Conservation (phyloP, 64 coral and sea anemone species). For the Cladopsammia gracilis region DNA sequence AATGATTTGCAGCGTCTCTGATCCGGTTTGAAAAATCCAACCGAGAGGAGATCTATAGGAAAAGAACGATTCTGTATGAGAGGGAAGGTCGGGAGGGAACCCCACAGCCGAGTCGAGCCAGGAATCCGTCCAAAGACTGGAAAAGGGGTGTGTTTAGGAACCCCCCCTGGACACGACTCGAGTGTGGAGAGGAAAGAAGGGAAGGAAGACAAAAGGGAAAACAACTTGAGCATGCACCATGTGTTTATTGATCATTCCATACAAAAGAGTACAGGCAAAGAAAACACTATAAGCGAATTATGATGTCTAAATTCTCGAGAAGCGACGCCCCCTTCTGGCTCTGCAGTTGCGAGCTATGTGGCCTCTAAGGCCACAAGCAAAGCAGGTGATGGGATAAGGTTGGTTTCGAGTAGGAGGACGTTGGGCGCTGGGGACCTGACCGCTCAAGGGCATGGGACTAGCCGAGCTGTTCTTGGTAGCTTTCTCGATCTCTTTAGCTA, state of each 20-base stretch:
- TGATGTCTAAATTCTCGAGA: background rate
- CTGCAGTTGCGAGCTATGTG: background rate
- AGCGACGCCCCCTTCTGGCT: background rate
- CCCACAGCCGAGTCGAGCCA: background rate
- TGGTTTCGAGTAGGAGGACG: too few species aligned
- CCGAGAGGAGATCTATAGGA: background rate
- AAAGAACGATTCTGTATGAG: background rate
- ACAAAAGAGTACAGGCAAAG: background rate
- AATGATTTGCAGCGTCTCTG: background rate
- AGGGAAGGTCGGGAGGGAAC: background rate
- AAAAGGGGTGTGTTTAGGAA: background rate
- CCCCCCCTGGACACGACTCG: background rate
- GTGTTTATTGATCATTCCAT: background rate
- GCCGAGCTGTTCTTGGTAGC: background rate
- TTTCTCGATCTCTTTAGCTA: background rate
- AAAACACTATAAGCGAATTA: too few species aligned
- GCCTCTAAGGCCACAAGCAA: background rate
- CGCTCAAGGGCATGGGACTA: too few species aligned
- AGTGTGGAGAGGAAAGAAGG: background rate
- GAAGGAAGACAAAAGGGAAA: background rate
- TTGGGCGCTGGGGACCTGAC: too few species aligned
- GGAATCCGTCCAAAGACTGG: background rate
- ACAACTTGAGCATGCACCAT: background rate
- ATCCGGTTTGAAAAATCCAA: background rate
- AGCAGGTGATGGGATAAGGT: background rate